These are phyloP conservation scores for Dusona sp. DNA, from an alignment of 2,888 invertebrate genomes.

Conservation along the genomic window DNA sequence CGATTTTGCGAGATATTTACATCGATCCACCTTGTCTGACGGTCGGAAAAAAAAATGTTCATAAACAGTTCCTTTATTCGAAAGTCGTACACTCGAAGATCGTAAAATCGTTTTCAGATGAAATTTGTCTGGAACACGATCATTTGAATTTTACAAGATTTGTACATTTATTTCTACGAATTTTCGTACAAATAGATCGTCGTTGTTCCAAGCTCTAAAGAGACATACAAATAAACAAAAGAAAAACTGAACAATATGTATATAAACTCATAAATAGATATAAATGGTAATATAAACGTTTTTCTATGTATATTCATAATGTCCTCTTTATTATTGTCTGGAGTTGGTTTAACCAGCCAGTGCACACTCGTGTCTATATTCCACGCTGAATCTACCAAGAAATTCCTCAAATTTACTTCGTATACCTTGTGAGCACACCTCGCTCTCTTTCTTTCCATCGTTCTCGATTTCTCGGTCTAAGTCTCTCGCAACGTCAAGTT, in stretches of 20 bases:
- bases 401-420: slow-evolving; percentile 62
- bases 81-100: not conserved
- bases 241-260: not conserved
- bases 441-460: slow-evolving; percentile 39
- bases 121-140: not conserved
- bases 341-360: slow-evolving; percentile 7
- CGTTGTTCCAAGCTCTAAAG: not conserved
- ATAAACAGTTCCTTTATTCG: slow-evolving; percentile 10
- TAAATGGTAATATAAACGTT: not conserved
- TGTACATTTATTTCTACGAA: not conserved
- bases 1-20: not conserved
- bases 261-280: not conserved
- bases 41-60: slow-evolving; percentile 30
- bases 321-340: slow-evolving; percentile 50
- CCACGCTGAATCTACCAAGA: slow-evolving; percentile 38
- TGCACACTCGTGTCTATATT: not conserved
- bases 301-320: not conserved
- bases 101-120: not conserved
- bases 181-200: not conserved
- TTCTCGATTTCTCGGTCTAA: slow-evolving; percentile 32
- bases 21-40: slow-evolving; percentile 25
- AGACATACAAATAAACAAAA: not conserved
- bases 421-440: slow-evolving; percentile 19
- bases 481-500: slow-evolving; percentile 34
- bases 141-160: not conserved